phyloP scores from a whole-genome alignment of 2,797 vertebrate genomes.

The Mustela erminea region DNA sequence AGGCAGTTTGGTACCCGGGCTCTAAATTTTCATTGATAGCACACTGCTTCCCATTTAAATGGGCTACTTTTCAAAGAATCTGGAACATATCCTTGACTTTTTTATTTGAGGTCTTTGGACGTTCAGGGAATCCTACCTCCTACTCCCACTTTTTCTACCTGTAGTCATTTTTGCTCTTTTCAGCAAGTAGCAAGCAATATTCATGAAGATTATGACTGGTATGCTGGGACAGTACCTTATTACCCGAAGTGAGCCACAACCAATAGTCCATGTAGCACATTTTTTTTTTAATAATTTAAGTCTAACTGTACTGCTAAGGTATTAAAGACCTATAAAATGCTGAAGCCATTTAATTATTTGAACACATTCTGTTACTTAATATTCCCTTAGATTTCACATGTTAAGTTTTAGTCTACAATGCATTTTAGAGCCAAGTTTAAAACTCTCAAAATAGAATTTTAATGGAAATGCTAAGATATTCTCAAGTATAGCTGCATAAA shows the following conservation, averaged over 20 bases:
- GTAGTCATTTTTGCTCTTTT: not conserved
- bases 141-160: not conserved
- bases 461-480: constrained; percentile 82
- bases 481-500: constrained; percentile 82
- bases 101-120: not conserved
- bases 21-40: not conserved
- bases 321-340: constrained; percentile 42
- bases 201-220: not conserved
- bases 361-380: constrained; percentile 43
- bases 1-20: not conserved
- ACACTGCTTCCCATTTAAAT: not conserved
- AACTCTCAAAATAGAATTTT: constrained; percentile 78
- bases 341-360: constrained; percentile 20
- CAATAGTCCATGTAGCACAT: not conserved
- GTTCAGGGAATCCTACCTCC: not conserved
- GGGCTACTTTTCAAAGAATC: not conserved
- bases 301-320: not conserved
- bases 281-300: not conserved
- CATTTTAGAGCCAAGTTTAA: constrained; percentile 80
- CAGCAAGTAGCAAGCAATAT: not conserved
- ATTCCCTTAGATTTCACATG: constrained; percentile 43
- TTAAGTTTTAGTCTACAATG: constrained; percentile 16
- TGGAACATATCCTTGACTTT: not conserved
- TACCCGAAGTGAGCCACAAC: not conserved
- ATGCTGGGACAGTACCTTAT: not conserved